Conservation (phyloP, 92 coral and sea anemone genomes). For the Epizoanthus stellaris region DNA sequence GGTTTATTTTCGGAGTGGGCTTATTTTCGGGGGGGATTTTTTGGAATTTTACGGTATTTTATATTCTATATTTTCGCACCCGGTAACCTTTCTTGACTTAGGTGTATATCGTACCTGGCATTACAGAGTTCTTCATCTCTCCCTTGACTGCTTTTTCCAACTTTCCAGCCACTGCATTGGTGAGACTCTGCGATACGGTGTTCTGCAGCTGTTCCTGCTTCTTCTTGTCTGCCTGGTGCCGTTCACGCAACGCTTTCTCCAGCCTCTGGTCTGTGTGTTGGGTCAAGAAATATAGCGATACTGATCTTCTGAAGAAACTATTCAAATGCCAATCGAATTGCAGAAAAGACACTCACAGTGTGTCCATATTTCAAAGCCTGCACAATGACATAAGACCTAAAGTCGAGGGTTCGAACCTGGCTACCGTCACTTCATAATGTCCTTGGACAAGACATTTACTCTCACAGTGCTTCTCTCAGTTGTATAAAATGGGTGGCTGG, state of each 20-base stretch:
- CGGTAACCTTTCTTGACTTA: too few relatives aligned
- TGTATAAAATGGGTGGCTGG: too few relatives aligned
- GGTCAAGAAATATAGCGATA: background rate
- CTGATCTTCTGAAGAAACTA: background rate
- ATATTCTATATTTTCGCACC: too few relatives aligned
- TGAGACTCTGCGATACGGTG: conserved; percentile 82
- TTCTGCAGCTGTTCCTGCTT: conserved; percentile 88
- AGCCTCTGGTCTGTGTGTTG: conserved; percentile 75
- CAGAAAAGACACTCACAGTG: background rate
- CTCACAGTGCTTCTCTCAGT: too few relatives aligned
- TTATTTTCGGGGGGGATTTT: too few relatives aligned
- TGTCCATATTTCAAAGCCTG: background rate
- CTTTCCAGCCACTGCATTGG: conserved; percentile 89
- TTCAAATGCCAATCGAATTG: background rate
- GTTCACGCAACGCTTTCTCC: conserved; percentile 88
- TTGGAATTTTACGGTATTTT: too few relatives aligned
- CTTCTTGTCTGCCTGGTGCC: conserved; percentile 85
- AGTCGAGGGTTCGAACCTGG: too few relatives aligned
- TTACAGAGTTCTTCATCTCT: conserved; percentile 84
- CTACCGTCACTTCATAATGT: too few relatives aligned
- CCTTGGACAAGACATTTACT: too few relatives aligned
- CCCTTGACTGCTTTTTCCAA: conserved; percentile 86
- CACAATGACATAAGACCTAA: too few relatives aligned
- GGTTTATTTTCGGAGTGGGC: too few relatives aligned
- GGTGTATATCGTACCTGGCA: conserved; percentile 56